Evolutionary conservation across 2,113 vertebrate species (phyloP), one percentile per base, ranked within the genome.

Genomic region (Octodon degus): DNA sequence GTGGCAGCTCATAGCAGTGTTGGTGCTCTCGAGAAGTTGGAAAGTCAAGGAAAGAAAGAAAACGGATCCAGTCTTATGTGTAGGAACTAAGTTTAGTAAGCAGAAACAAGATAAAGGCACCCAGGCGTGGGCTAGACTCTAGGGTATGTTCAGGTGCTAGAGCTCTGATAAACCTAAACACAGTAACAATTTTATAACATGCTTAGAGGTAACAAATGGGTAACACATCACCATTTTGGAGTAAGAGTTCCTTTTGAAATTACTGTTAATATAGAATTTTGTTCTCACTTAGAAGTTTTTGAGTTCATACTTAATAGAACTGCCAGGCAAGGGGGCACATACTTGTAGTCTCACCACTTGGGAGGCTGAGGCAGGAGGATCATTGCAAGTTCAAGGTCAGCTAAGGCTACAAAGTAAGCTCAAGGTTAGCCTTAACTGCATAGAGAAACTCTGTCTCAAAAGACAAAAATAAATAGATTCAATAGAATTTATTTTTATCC

Each of bases 401-500:
- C 34, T 19, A 20, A n/a, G 34, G 17, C 68, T n/a, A 70, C 17
- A 70, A 70, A 70, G 7, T 37, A 70, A n/a, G 34, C 17, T 70
- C 68, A 70, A 32, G 17, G 17, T 70, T 34, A 70, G 34, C 68
- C 68, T 37, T 7, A 70, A 70, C 34, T 70, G 17, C 68, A 70
- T 70, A 37, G 68, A 2, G 7, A 70, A 70, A 70, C 34, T 34
- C 34, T 70, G 17, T 70, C 34, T 70, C 68, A 70, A 70, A 70
- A 70, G 68, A 70, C 34, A 70, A 68, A 62, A 22, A 60, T 68
- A 68, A 68, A 68, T 68, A 34, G n/a, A 70, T 68, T 95, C 80
- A 55, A 19, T 70, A 72, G 53, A 87, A 63, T 84, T 93, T 16
- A 67, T 83, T 97, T 93, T 94, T 32, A 91, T 84, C 32, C n/a